Evolutionary conservation across 2,888 invertebrate species (phyloP).

Genomic region (Odontomyia ornata): DNA sequence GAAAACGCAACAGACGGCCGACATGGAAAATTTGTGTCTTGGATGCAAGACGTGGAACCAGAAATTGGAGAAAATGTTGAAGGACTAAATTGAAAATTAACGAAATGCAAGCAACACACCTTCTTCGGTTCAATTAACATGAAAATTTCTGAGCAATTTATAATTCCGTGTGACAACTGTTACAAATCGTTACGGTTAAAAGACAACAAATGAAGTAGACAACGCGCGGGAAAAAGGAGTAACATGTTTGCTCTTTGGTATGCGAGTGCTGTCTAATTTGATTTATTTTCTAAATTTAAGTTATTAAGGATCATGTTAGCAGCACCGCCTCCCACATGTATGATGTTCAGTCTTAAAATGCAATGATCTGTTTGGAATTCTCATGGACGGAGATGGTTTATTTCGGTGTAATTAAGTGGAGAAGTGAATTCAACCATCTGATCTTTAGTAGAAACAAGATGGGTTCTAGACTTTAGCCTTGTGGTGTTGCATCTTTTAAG

Average conservation of each 20-base stretch:
- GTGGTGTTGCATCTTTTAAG: not conserved
- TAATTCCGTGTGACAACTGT: constrained; percentile 35
- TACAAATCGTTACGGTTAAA: constrained; percentile 42
- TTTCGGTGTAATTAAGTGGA: not conserved
- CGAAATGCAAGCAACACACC: not conserved
- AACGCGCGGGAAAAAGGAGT: not conserved
- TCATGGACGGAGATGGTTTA: not conserved
- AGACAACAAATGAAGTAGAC: not conserved
- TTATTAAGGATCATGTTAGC: constrained; percentile 2
- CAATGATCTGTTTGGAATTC: constrained; percentile 5
- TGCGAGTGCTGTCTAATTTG: not conserved
- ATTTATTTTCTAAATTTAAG: not conserved
- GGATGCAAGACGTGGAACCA: not conserved
- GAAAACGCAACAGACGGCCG: constrained; percentile 26
- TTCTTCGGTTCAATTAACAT: constrained; percentile 40
- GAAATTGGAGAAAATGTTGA: not conserved
- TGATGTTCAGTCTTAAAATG: not conserved
- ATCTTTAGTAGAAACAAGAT: not conserved
- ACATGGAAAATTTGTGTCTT: constrained; percentile 21
- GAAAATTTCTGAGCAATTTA: constrained; percentile 36
- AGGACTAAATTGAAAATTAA: not conserved
- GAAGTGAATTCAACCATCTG: not conserved
- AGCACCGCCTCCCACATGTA: not conserved
- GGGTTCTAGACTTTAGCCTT: not conserved
- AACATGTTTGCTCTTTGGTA: not conserved